Percentiles rank a stretch among this genome's conserved stretches.
Conservation (phyloP, 2,113 vertebrate species). For the Canis aureus region DNA sequence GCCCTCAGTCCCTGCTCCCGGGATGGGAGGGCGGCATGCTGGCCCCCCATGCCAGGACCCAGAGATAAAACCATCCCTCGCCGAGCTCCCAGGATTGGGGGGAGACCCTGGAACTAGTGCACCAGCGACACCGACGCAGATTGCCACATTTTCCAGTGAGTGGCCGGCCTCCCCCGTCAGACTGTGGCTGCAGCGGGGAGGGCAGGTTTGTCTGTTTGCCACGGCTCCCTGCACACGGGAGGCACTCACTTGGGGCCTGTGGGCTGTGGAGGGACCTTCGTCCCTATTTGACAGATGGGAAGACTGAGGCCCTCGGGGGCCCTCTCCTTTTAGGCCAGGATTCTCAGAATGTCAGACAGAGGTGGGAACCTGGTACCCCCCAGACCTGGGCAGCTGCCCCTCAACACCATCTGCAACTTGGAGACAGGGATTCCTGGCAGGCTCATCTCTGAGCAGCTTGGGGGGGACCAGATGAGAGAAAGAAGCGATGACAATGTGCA, state of each 20-base stretch:
- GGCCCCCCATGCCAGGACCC: background rate
- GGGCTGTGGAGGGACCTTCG: background rate
- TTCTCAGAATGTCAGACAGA: rapidly evolving
- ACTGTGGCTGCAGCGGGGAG: background rate
- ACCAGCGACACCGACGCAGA: rapidly evolving
- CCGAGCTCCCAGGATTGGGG: background rate
- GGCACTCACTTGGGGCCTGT: rapidly evolving
- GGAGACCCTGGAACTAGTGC: background rate
- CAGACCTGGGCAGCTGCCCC: background rate
- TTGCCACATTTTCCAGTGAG: background rate
- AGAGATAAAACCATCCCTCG: background rate
- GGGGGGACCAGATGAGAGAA: background rate
- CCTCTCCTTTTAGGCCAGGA: background rate
- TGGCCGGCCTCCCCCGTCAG: background rate
- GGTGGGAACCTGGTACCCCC: background rate
- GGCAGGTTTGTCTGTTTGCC: background rate
- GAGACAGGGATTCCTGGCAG: background rate
- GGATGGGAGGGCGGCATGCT: too few species aligned
- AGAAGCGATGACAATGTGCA: rapidly evolving
- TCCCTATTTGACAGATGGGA: background rate
- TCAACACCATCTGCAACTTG: too few species aligned
- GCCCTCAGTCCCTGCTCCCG: background rate
- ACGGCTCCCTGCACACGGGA: rapidly evolving
- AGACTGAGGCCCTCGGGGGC: background rate
- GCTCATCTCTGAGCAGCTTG: background rate